phyloP scores from a whole-genome alignment of 2,797 vertebrate species.

The Australoheros facetus region DNA sequence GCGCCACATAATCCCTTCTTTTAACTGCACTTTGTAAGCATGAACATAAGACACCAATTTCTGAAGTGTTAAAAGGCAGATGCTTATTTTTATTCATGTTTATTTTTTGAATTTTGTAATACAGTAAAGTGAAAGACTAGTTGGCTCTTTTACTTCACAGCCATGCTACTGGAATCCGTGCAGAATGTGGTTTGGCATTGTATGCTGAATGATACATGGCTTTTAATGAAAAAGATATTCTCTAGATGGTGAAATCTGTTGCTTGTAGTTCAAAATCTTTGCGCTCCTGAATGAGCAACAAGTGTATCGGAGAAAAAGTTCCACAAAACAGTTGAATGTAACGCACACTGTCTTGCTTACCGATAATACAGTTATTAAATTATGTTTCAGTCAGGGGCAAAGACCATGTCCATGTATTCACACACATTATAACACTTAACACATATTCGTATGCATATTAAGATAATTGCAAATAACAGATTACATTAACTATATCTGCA shows the following conservation, averaged over 20 bases:
- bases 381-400: background rate
- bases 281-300: too few species aligned
- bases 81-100: background rate
- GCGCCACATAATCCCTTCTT: background rate
- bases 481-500: background rate
- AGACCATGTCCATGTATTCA: background rate
- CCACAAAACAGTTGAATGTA: background rate
- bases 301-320: background rate
- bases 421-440: background rate
- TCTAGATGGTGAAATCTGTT: too few species aligned
- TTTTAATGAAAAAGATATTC: too few species aligned
- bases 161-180: too few species aligned
- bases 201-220: too few species aligned
- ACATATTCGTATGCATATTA: background rate
- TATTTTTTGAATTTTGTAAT: background rate
- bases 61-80: background rate
- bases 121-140: background rate
- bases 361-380: background rate
- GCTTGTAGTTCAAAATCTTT: too few species aligned
- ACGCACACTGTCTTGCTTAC: background rate
- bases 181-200: too few species aligned
- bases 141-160: background rate
- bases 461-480: background rate
- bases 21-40: background rate
- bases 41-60: background rate